Percentiles rank a stretch among this genome's conserved stretches.
These are phyloP conservation scores for Malurus splendens DNA, from an alignment of 2,797 vertebrate genomes.

Conservation along the genomic window DNA sequence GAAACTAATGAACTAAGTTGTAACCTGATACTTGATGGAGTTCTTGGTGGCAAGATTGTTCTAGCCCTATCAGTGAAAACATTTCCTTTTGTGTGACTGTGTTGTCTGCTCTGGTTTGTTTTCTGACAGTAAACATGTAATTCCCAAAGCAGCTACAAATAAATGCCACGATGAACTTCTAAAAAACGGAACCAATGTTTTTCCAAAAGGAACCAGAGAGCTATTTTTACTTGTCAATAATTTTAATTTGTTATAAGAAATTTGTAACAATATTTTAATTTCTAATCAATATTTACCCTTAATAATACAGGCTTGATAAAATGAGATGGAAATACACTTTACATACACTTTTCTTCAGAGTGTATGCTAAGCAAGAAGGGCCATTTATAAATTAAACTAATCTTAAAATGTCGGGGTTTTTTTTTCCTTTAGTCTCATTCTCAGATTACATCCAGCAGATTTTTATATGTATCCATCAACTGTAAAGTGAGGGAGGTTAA, in stretches of 20 bases:
- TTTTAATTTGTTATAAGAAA: background rate
- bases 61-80: background rate
- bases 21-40: background rate
- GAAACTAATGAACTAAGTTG: constrained; percentile 3
- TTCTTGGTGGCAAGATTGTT: background rate
- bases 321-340: background rate
- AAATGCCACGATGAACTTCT: background rate
- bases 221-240: background rate
- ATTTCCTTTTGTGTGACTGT: background rate
- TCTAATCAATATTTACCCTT: background rate
- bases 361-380: background rate
- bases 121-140: background rate
- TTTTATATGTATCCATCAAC: background rate
- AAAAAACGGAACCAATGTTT: background rate
- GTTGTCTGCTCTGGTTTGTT: background rate
- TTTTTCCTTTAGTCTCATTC: background rate
- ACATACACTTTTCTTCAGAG: background rate
- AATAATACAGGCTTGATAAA: background rate
- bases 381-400: background rate
- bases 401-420: background rate
- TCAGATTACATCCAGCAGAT: background rate
- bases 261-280: background rate
- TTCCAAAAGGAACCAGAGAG: background rate
- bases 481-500: background rate
- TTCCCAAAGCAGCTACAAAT: background rate